These are phyloP conservation scores for Drosophila tanythrix DNA, from an alignment of 2,888 invertebrate species.

Conservation along the genomic window DNA sequence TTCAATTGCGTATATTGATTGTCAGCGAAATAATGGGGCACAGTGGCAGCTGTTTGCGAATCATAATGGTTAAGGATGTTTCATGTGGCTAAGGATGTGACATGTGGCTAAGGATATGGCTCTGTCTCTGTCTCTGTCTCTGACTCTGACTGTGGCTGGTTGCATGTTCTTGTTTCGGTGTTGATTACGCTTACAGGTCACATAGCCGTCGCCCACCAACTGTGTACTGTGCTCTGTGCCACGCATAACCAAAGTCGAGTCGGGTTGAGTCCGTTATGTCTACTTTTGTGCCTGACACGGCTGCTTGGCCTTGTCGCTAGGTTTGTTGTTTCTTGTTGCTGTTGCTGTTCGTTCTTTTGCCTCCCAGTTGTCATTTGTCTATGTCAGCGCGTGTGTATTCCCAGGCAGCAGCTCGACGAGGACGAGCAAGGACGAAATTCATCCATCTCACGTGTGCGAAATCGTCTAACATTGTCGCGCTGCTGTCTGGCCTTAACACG, in stretches of 20 bases:
- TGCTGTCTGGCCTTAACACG: slow-evolving; percentile 42
- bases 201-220: slow-evolving; percentile 57
- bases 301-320: slow-evolving; percentile 59
- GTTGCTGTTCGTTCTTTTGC: slow-evolving; percentile 26
- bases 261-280: slow-evolving; percentile 43
- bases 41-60: slow-evolving; percentile 39
- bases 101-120: slow-evolving; percentile 10
- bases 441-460: slow-evolving; percentile 52
- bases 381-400: slow-evolving; percentile 60
- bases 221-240: slow-evolving; percentile 16
- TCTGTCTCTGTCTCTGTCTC: background rate
- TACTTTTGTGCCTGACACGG: slow-evolving; percentile 56
- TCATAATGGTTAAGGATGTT: slow-evolving; percentile 41
- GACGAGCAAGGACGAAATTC: slow-evolving; percentile 36
- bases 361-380: slow-evolving; percentile 72
- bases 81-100: background rate
- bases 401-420: slow-evolving; percentile 24
- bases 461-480: slow-evolving; percentile 55
- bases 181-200: slow-evolving; percentile 74
- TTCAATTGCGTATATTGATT: slow-evolving; percentile 81
- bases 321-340: slow-evolving; percentile 7
- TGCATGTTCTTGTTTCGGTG: slow-evolving; percentile 26
- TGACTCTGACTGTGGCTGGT: background rate
- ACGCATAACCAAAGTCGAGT: slow-evolving; percentile 16
- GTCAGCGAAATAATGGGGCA: slow-evolving; percentile 68